Evolutionary conservation across 2,797 vertebrate genomes (phyloP).

Genomic region (Rachycentron canadum): DNA sequence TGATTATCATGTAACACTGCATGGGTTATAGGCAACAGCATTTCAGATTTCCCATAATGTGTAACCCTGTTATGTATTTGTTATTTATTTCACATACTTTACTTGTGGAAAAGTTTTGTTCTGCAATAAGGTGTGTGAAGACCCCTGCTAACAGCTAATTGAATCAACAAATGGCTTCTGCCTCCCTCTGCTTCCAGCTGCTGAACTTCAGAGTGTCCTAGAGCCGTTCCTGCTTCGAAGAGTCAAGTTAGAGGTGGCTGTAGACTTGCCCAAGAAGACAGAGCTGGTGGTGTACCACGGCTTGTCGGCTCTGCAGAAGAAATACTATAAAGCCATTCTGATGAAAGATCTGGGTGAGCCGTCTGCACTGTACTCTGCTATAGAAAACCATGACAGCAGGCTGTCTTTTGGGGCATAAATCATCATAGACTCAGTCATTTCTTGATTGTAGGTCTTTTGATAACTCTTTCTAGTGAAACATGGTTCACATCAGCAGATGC

Average conservation of each 20-base stretch:
- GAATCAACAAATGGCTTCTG: too few species aligned
- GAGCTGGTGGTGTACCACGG: slow-evolving; percentile 94
- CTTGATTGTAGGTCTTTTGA: too few species aligned
- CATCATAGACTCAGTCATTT: neutral
- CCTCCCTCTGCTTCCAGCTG: slow-evolving; percentile 76
- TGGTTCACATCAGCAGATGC: too few species aligned
- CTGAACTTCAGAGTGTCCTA: slow-evolving; percentile 89
- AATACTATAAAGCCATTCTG: slow-evolving; percentile 92
- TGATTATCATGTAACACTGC: neutral
- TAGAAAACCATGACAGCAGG: neutral
- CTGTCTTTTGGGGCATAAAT: neutral
- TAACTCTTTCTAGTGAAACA: too few species aligned
- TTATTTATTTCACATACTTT: neutral
- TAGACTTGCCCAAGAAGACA: slow-evolving; percentile 91
- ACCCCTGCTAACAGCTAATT: accelerated
- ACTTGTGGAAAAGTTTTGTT: neutral
- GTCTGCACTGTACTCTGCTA: neutral
- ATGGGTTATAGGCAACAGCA: neutral
- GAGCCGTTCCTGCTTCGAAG: slow-evolving; percentile 93
- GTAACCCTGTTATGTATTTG: neutral
- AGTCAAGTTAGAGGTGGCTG: slow-evolving; percentile 91
- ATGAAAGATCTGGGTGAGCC: slow-evolving; percentile 90
- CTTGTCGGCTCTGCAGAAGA: slow-evolving; percentile 93
- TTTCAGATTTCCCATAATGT: neutral
- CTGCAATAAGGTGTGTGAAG: too few species aligned